These are phyloP conservation scores for Cheilosia pagana DNA, from an alignment of 2,888 invertebrate species.

Conservation along the genomic window DNA sequence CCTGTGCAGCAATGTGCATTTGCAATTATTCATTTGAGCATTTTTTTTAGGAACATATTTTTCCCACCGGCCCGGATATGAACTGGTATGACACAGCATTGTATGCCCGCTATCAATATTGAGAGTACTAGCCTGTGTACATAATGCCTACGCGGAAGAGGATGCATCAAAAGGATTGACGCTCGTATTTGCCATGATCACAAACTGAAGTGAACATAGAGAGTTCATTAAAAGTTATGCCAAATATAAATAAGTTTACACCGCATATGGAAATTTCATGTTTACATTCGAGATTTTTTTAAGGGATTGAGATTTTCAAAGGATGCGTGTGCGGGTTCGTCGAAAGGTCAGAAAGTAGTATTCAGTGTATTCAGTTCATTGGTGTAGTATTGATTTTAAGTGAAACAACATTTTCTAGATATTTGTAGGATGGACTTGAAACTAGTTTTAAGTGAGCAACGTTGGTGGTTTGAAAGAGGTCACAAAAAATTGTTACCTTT, in stretches of 20 bases:
- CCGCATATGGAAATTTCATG: conserved; percentile 17
- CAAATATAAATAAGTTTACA: conserved; percentile 19
- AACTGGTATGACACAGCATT: neutral
- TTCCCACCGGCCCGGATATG: neutral
- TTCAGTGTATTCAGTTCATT: no score
- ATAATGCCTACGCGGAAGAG: neutral
- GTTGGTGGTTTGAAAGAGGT: no score
- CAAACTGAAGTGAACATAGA: conserved; percentile 32
- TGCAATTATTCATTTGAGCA: conserved; percentile 66
- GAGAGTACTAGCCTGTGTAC: neutral
- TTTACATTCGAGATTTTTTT: neutral
- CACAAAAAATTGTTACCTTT: no score
- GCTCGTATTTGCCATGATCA: neutral
- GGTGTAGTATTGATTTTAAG: no score
- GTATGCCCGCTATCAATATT: conserved; percentile 42
- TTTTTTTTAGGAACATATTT: conserved; percentile 4
- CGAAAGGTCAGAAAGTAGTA: no score
- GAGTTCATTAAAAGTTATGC: conserved; percentile 9
- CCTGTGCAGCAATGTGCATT: conserved; percentile 26
- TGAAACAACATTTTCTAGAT: no score
- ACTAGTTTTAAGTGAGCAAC: no score
- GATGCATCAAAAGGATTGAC: conserved; percentile 13
- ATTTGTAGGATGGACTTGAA: no score
- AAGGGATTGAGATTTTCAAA: neutral
- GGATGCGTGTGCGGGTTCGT: no score